A percentile compares a stretch with the other conserved stretches of the same genome.
Evolutionary conservation across 1,140 invertebrate species (phyloP).

Genomic region (Onthophagus taurus): DNA sequence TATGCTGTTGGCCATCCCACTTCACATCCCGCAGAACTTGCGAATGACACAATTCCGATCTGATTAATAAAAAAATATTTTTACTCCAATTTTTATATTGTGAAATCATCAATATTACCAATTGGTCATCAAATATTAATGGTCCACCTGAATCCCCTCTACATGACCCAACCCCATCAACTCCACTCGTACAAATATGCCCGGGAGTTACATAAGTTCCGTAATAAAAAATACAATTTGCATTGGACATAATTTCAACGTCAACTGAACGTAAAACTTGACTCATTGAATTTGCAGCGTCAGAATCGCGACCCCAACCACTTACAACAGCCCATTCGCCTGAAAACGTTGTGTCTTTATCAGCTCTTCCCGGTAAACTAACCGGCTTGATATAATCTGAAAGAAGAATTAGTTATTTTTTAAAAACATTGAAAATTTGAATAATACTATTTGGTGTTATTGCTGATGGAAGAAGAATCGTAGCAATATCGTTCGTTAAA

Average conservation of each 20-base stretch:
- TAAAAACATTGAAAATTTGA: too few relatives aligned
- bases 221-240: constrained; percentile 20
- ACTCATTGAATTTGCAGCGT: constrained; percentile 31
- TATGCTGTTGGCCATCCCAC: too few relatives aligned
- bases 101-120: too few relatives aligned
- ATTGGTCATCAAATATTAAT: too few relatives aligned
- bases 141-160: constrained; percentile 40
- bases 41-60: too few relatives aligned
- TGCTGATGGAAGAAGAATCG: background rate
- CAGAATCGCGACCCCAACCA: constrained; percentile 38
- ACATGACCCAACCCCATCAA: constrained; percentile 28
- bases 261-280: constrained; percentile 17
- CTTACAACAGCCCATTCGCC: constrained; percentile 36
- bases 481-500: background rate
- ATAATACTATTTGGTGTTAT: background rate
- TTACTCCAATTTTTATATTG: too few relatives aligned
- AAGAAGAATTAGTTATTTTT: too few relatives aligned
- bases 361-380: constrained; percentile 35
- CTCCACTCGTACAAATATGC: constrained; percentile 38
- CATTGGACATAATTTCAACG: constrained; percentile 20
- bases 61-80: too few relatives aligned
- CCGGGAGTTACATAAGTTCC: constrained; percentile 27
- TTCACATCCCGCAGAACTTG: too few relatives aligned
- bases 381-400: constrained; percentile 38
- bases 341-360: constrained; percentile 34